Evolutionary conservation across 2,113 vertebrate species (phyloP).

Genomic region (Strigops habroptila): DNA sequence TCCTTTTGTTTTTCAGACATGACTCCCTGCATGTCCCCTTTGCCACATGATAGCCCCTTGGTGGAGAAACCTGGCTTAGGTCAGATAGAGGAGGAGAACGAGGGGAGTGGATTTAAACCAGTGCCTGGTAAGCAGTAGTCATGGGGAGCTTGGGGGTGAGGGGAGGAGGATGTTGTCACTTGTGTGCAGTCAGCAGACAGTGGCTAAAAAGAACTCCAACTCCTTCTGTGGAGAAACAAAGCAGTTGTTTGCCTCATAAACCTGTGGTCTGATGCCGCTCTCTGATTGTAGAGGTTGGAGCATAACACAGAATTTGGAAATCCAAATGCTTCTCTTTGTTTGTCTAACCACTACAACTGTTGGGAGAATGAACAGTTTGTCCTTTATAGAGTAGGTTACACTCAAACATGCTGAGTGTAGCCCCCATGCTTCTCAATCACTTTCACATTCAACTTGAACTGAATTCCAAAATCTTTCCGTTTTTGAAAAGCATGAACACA

Average conservation of each 20-base stretch:
- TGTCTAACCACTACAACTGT: background rate
- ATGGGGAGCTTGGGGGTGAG: background rate
- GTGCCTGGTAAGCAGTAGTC: slow-evolving; percentile 77
- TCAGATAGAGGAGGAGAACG: slow-evolving; percentile 79
- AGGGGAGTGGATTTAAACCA: slow-evolving; percentile 75
- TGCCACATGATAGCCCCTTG: slow-evolving; percentile 81
- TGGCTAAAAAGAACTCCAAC: background rate
- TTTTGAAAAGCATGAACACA: background rate
- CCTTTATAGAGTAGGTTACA: background rate
- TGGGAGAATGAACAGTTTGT: background rate
- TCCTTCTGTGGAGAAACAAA: background rate
- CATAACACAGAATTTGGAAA: background rate
- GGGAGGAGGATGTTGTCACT: background rate
- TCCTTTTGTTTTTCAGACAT: slow-evolving; percentile 78
- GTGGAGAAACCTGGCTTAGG: slow-evolving; percentile 79
- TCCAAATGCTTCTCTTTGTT: background rate
- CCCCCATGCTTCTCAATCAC: background rate
- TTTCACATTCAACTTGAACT: background rate
- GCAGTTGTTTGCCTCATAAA: background rate
- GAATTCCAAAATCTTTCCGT: background rate
- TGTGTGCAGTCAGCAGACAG: background rate
- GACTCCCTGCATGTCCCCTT: slow-evolving; percentile 91
- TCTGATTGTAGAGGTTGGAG: background rate
- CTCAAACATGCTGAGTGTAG: background rate
- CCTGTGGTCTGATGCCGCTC: background rate